Evolutionary conservation across 2,113 vertebrate genomes (phyloP).

Genomic region (Stigmatopora nigra): DNA sequence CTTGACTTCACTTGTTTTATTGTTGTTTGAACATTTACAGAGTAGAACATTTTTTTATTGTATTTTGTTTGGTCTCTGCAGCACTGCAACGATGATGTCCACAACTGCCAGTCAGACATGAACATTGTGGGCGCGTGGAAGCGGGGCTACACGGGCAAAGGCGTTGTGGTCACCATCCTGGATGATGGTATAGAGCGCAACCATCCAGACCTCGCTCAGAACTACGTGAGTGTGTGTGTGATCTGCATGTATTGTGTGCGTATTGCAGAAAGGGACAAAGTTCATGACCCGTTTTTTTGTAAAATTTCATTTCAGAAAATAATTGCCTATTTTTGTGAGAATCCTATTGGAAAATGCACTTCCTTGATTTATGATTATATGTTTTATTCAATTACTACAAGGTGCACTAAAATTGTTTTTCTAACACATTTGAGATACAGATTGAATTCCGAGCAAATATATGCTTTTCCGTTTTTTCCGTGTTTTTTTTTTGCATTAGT

Average conservation of each 20-base stretch:
- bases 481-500: no score
- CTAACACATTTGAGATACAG: no score
- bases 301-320: neutral
- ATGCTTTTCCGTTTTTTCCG: no score
- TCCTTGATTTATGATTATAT: no score
- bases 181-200: conserved; percentile 97
- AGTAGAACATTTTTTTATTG: neutral
- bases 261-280: neutral
- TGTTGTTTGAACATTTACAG: neutral
- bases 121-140: conserved; percentile 99
- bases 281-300: neutral
- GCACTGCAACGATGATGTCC: conserved; percentile 93
- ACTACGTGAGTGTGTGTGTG: conserved; percentile 84
- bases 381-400: no score
- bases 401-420: no score
- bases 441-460: no score
- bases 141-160: conserved; percentile 93
- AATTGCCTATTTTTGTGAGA: no score
- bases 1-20: neutral
- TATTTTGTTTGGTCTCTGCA: conserved; percentile 41
- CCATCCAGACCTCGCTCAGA: conserved; percentile 92
- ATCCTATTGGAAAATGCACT: no score
- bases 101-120: conserved; percentile 98
- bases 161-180: conserved; percentile 94
- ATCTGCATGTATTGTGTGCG: no score